A percentile compares a stretch with the other conserved stretches of the same genome.
Conservation (phyloP, 2,113 vertebrate genomes). For the Phrynosoma blainvillii region DNA sequence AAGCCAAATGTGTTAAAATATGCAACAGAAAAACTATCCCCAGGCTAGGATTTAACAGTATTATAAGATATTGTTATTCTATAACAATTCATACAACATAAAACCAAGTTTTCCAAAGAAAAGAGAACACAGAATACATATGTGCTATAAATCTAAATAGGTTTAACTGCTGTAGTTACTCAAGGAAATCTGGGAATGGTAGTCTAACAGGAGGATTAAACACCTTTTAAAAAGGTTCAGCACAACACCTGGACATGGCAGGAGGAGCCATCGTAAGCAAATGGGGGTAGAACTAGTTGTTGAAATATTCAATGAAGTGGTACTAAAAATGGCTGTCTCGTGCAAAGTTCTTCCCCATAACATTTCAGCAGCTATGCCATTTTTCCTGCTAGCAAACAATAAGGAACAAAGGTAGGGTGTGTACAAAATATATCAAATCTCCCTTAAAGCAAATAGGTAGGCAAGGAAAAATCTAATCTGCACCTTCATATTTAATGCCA, state of each 20-base stretch:
- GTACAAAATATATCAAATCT: too few species aligned
- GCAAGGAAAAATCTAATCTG: too few species aligned
- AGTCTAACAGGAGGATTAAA: too few species aligned
- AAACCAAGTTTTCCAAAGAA: neutral
- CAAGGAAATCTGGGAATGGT: neutral
- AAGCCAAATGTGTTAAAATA: neutral
- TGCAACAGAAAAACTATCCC: neutral
- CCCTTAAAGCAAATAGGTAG: too few species aligned
- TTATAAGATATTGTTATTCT: neutral
- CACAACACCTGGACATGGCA: neutral
- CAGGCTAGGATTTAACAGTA: neutral
- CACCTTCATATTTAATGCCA: too few species aligned
- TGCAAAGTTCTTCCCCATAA: neutral
- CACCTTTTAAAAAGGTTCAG: neutral
- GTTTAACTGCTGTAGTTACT: too few species aligned
- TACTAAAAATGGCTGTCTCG: neutral
- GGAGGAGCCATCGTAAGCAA: neutral
- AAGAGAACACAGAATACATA: too few species aligned
- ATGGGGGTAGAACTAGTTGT: too few species aligned
- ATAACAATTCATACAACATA: conserved; percentile 21
- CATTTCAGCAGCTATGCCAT: neutral
- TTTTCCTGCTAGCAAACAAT: neutral
- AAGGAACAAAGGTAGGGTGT: neutral
- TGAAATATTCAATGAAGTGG: neutral
- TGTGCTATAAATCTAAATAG: too few species aligned